phyloP scores from a whole-genome alignment of 2,113 vertebrate genomes.

The Bos taurus region DNA sequence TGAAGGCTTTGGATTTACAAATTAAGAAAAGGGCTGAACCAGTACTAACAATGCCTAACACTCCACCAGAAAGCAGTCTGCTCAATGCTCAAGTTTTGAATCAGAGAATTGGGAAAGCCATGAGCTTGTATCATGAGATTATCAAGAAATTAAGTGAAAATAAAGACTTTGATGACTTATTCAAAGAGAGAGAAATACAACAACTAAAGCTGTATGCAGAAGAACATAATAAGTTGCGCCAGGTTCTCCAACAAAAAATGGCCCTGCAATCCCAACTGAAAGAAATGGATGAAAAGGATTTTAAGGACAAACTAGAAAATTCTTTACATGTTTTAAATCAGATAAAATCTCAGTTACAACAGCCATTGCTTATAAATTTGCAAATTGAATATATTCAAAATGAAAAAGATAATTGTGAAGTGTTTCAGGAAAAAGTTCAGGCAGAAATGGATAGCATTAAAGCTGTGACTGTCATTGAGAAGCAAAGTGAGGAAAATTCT shows the following conservation, averaged over 20 bases:
- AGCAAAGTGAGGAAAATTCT: conserved; percentile 26
- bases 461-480: conserved; percentile 66
- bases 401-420: conserved; percentile 80
- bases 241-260: conserved; percentile 76
- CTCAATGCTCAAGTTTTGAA: conserved; percentile 79
- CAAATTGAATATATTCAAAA: conserved; percentile 72
- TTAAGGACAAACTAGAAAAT: conserved; percentile 75
- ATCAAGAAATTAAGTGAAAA: conserved; percentile 79
- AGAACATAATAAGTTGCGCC: conserved; percentile 71
- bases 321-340: conserved; percentile 76
- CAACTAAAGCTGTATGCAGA: conserved; percentile 78
- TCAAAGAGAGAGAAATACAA: conserved; percentile 80
- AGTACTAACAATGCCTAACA: conserved; percentile 58
- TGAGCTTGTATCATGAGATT: conserved; percentile 76
- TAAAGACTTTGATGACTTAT: conserved; percentile 76
- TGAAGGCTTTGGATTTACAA: conserved; percentile 78
- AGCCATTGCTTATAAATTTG: conserved; percentile 74
- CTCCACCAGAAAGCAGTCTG: conserved; percentile 72
- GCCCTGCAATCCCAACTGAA: conserved; percentile 75
- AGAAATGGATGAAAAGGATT: conserved; percentile 72
- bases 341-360: conserved; percentile 78
- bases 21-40: conserved; percentile 77
- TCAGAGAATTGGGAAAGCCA: conserved; percentile 80
- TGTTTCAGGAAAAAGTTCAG: conserved; percentile 81
- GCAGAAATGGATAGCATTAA: conserved; percentile 77